Base-by-base conservation (phyloP, 2,797 vertebrate genomes). In the Poecile montanus region DNA sequence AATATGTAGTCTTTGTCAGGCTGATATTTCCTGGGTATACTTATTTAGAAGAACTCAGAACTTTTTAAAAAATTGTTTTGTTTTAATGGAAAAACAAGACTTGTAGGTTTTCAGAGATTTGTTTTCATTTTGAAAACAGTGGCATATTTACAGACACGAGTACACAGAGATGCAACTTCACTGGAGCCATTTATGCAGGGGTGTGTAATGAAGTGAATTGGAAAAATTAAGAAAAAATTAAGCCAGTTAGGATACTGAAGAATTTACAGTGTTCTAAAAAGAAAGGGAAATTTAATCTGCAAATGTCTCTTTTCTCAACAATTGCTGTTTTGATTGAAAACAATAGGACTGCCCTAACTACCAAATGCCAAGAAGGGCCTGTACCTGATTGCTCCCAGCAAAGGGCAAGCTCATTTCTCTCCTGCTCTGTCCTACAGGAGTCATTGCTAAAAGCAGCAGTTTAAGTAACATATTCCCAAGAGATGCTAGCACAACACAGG, bases 61-160 rank as follows among this genome's bases (percentile, higher is more conserved):
- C 0, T 15, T 25, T 30, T 7, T 12, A 1, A 51, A 68, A 50
- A 9, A 29, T 14, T 15, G 2, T 3, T 84, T 47, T 61, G 2
- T 15, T 83, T 73, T 10, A 50, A 26, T 38, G 5, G 29, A 56
- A 51, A 51, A 54, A 36, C 6, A 66, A 29, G 13, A 56, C 7
- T 32, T 68, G 4, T 14, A 13, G 11, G 3, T 14, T 80, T 77
- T 16, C 7, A 62, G 26, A 21, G 5, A 16, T 71, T 82, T 48
- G 2, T 3, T 63, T 65, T 74, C 44, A 2, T 44, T 90, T 67
- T 63, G 44, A 81, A 50, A 84, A 7, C 6, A 22, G 3, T 25
- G 6, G 4, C 81, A 66, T 9, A 44, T n/a, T 74, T 63, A 15
- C 21, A 73, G 18, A 56, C 10, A 25, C 26, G 44, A 50, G 19